Base-by-base conservation (phyloP, 1,140 invertebrate species). In the Wasmannia auropunctata region DNA sequence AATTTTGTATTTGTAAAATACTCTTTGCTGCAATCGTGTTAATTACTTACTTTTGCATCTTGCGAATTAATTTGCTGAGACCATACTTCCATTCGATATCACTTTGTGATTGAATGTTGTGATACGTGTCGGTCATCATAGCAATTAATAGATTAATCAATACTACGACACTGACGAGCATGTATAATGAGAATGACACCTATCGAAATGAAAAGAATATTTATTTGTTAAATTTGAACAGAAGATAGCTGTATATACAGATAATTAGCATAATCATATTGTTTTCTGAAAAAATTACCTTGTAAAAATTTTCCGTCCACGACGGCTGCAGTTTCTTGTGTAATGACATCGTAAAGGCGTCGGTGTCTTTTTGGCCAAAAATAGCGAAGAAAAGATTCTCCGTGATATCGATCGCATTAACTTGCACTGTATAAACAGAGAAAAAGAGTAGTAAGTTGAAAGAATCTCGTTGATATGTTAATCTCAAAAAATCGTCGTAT, bases 61-160 rank as follows among this genome's bases (percentile, higher is more conserved):
- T 99, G 69, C 99, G 96, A 92, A 99, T 99, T 89, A 99, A 96
- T 96, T 99, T 99, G n/a, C 99, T 99, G 86, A 99, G 95, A 14
- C 99, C 99, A 93, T 99, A 99, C 95, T 99, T 99, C 99, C 99
- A 99, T 95, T 99, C 99, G 86, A 99, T 99, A 94, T 99, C 99
- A 34, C 99, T 99, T 97, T 99, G 99, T n/a, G 99, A 98, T 90
- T 99, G 97, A 94, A 99, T 99, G 88, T 98, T 96, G 95, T 99
- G 99, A 95, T 99, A 99, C 25, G 99, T 99, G 96, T 99, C 99
- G 92, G 98, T 99, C 99, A 99, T 99, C 99, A 99, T 99, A 96
- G 99, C 99, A 96, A 99, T 99, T 91, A 99, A 97, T 87, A 99
- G 96, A 96, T 99, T 99, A 95, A 99, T 99, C 81, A 99, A 96